These are phyloP conservation scores for Macheiramphus alcinus DNA, from an alignment of 2,113 vertebrate genomes.

Conservation along the genomic window DNA sequence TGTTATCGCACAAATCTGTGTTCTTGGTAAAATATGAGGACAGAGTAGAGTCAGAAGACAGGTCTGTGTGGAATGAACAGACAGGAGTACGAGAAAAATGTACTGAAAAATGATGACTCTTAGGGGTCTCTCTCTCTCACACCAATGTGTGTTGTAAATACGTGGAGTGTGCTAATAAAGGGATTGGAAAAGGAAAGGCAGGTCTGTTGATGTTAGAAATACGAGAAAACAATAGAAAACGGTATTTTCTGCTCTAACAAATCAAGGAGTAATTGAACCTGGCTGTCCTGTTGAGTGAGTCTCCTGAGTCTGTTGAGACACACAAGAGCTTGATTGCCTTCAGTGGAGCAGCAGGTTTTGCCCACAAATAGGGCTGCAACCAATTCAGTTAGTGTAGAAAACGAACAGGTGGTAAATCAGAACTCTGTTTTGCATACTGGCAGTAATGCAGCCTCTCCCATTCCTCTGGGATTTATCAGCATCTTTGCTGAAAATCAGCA, in stretches of 20 bases:
- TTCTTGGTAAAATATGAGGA: conserved; percentile 65
- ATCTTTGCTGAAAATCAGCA: background rate
- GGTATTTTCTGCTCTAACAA: conserved; percentile 42
- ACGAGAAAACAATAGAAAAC: conserved; percentile 7
- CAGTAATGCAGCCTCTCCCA: background rate
- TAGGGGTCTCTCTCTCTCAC: background rate
- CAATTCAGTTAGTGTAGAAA: background rate
- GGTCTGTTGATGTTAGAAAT: conserved; percentile 32
- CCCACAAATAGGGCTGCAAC: background rate
- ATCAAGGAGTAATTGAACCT: conserved; percentile 45
- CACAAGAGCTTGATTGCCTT: background rate
- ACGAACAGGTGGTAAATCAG: background rate
- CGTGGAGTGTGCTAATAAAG: conserved; percentile 22
- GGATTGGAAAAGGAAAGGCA: conserved; percentile 8
- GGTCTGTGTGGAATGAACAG: conserved; percentile 51
- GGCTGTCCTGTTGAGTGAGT: background rate
- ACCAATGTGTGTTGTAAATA: conserved; percentile 39
- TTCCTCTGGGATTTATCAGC: background rate
- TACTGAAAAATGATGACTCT: conserved; percentile 32
- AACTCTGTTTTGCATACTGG: background rate
- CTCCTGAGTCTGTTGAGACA: background rate
- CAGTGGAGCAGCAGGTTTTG: background rate
- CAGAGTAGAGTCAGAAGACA: conserved; percentile 41
- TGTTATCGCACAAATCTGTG: conserved; percentile 59
- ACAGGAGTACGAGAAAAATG: background rate